A percentile compares a stretch with the other conserved stretches of the same genome.
Evolutionary conservation across 1,140 invertebrate species (phyloP).

Genomic region (Leptonema lineaticorne): DNA sequence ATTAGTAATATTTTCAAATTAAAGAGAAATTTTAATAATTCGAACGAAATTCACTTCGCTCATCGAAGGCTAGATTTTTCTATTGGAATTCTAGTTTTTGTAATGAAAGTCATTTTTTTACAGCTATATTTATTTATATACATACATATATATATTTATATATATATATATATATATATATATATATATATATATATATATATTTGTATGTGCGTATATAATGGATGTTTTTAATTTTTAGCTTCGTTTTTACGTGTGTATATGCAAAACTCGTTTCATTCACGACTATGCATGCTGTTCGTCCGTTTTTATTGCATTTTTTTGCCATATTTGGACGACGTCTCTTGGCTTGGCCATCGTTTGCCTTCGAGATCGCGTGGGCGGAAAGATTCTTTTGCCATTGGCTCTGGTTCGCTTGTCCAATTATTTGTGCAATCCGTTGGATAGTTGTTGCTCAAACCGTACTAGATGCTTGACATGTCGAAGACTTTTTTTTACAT

Average conservation of each 20-base stretch:
- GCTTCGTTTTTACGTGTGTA: neutral
- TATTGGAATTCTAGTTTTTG: no score
- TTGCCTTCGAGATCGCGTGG: no score
- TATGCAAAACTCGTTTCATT: constrained; percentile 2
- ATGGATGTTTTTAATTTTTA: neutral
- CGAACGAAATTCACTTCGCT: no score
- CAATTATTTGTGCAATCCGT: constrained; percentile 2
- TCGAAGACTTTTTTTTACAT: no score
- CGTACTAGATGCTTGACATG: no score
- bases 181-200: neutral
- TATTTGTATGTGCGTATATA: neutral
- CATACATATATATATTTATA: no score
- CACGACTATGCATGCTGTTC: neutral
- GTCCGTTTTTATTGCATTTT: neutral
- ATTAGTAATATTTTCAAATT: no score
- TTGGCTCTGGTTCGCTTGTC: neutral
- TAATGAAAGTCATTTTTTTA: no score
- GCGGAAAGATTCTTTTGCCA: neutral
- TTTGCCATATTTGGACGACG: neutral
- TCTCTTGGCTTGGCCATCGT: neutral
- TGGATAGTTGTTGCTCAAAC: neutral
- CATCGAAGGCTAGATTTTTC: no score
- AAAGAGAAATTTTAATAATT: no score
- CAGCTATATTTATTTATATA: no score
- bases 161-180: no score